Percentiles rank a stretch among this genome's conserved stretches.
phyloP scores from a whole-genome alignment of 2,113 vertebrate species.

The Rhinichthys klamathensis region DNA sequence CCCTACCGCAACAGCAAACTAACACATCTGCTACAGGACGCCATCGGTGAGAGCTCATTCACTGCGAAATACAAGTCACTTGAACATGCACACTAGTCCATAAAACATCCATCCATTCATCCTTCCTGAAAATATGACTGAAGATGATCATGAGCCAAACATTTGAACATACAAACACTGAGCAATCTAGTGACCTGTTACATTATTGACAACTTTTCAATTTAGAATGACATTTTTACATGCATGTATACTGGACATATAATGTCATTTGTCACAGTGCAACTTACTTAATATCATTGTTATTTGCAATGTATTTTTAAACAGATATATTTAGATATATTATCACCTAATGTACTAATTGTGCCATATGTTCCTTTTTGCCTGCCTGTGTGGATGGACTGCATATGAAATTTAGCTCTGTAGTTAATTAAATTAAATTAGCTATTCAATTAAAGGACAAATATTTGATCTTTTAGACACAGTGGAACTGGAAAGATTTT shows the following conservation, averaged over 20 bases:
- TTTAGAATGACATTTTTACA: background rate
- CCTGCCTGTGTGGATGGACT: background rate
- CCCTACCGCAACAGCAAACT: slow-evolving; percentile 89
- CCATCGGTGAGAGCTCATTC: slow-evolving; percentile 70
- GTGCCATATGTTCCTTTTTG: background rate
- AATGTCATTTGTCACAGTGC: background rate
- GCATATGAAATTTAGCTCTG: background rate
- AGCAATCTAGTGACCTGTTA: background rate
- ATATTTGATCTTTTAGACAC: no score
- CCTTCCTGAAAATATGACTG: background rate
- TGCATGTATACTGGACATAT: background rate
- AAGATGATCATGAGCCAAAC: background rate
- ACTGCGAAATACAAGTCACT: background rate
- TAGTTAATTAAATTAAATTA: no score
- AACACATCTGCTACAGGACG: slow-evolving; percentile 84
- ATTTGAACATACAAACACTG: no score
- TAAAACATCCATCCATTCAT: background rate
- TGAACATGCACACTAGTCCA: background rate
- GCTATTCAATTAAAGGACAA: no score
- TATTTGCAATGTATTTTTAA: background rate
- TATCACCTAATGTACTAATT: background rate
- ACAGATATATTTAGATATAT: background rate
- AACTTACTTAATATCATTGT: background rate
- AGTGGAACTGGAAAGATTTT: background rate
- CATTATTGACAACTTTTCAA: background rate